phyloP scores from a whole-genome alignment of 2,113 vertebrate genomes.

The Capricornis sumatraensis region DNA sequence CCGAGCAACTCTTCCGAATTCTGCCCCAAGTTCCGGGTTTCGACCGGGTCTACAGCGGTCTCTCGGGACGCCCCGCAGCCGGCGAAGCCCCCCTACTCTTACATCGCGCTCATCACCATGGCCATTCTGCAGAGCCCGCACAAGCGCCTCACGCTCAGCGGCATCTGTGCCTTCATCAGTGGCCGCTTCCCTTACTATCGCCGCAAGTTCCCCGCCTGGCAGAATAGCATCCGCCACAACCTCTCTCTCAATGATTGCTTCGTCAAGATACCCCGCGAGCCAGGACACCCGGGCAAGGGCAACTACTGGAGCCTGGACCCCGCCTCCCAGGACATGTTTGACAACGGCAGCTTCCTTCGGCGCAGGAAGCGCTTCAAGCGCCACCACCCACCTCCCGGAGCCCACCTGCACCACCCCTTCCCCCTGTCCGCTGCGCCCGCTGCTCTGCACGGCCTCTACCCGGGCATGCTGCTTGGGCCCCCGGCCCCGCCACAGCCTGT shows the following conservation, averaged over 20 bases:
- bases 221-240: constrained; percentile 97
- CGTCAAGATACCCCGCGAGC: constrained; percentile 95
- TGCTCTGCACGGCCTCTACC: constrained; percentile 20
- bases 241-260: constrained; percentile 98
- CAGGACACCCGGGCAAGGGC: constrained; percentile 95
- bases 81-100: constrained; percentile 91
- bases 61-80: constrained; percentile 47
- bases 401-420: neutral
- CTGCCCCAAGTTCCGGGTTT: constrained; percentile 71
- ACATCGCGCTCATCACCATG: constrained; percentile 95
- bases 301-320: constrained; percentile 96
- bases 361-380: constrained; percentile 93
- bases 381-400: constrained; percentile 64
- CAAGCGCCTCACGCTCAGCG: constrained; percentile 90
- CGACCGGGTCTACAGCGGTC: neutral
- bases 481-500: constrained; percentile 13
- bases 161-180: constrained; percentile 94
- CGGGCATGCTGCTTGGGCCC: neutral
- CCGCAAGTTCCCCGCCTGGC: constrained; percentile 93
- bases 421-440: neutral
- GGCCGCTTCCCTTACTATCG: constrained; percentile 91
- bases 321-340: constrained; percentile 93
- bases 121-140: constrained; percentile 91
- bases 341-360: constrained; percentile 92
- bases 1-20: constrained; percentile 67